phyloP scores from a whole-genome alignment of 1,140 invertebrate species.

The Diabrotica undecimpunctata region DNA sequence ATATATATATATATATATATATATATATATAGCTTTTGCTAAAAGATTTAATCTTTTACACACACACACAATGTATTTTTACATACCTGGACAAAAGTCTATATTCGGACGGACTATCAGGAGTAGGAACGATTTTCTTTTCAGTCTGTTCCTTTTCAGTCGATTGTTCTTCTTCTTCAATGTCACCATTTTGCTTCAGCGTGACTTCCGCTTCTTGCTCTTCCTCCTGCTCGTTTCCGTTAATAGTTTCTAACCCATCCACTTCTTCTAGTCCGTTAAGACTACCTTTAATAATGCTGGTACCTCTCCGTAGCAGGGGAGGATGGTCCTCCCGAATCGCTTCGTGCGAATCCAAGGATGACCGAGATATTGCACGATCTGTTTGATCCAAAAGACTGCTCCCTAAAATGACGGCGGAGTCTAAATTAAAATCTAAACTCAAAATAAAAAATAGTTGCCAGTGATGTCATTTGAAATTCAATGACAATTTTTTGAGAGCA shows the following conservation, averaged over 20 bases:
- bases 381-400: slow-evolving; percentile 50
- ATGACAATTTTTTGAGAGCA: too few species aligned
- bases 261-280: slow-evolving; percentile 33
- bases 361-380: slow-evolving; percentile 51
- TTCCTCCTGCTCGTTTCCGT: slow-evolving; percentile 15
- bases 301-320: slow-evolving; percentile 56
- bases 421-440: neutral
- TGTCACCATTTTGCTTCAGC: slow-evolving; percentile 6
- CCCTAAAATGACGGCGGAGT: slow-evolving; percentile 18
- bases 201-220: neutral
- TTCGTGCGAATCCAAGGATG: slow-evolving; percentile 51
- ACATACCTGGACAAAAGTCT: slow-evolving; percentile 29
- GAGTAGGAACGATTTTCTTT: slow-evolving; percentile 42
- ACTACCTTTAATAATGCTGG: slow-evolving; percentile 59
- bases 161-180: slow-evolving; percentile 10
- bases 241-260: slow-evolving; percentile 17
- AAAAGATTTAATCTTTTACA: too few species aligned
- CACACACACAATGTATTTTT: too few species aligned
- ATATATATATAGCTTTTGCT: too few species aligned
- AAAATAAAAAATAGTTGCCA: neutral
- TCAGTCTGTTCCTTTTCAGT: slow-evolving; percentile 25
- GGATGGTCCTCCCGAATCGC: slow-evolving; percentile 51
- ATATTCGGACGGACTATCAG: slow-evolving; percentile 55
- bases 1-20: too few species aligned
- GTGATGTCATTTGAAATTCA: too few species aligned